Conservation (phyloP, 2,113 vertebrate genomes). For the Ophiodon elongatus region DNA sequence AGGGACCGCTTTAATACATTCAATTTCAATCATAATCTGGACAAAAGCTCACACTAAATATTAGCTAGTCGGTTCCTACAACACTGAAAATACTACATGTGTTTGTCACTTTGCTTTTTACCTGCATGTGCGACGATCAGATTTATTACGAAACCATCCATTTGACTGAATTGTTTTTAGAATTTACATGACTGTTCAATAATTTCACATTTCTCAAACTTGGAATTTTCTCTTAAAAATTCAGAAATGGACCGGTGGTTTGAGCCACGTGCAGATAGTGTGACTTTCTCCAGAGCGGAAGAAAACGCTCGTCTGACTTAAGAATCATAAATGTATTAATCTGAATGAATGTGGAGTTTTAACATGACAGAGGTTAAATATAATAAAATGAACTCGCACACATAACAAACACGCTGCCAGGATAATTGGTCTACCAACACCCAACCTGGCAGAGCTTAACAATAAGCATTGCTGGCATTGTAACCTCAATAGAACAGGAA, state of each 20-base stretch:
- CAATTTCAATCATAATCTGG: neutral
- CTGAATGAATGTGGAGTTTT: neutral
- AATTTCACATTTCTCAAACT: neutral
- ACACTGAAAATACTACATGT: neutral
- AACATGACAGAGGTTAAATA: neutral
- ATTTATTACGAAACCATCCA: neutral
- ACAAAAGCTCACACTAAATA: neutral
- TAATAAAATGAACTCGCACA: neutral
- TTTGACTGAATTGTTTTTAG: neutral
- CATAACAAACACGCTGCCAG: too few species aligned
- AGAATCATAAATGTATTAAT: neutral
- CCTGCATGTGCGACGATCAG: neutral
- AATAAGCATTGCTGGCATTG: neutral
- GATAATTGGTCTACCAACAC: too few species aligned
- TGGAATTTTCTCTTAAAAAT: neutral
- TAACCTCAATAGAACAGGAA: neutral
- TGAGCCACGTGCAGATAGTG: neutral
- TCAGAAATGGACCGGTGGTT: neutral
- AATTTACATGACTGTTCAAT: neutral
- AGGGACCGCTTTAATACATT: neutral
- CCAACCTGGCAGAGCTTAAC: too few species aligned
- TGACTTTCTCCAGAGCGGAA: neutral
- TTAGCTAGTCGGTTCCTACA: neutral
- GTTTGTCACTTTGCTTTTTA: slow-evolving; percentile 1
- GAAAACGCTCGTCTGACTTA: neutral